Conservation (phyloP, 2,113 vertebrate genomes). For the Rhombomys opimus region DNA sequence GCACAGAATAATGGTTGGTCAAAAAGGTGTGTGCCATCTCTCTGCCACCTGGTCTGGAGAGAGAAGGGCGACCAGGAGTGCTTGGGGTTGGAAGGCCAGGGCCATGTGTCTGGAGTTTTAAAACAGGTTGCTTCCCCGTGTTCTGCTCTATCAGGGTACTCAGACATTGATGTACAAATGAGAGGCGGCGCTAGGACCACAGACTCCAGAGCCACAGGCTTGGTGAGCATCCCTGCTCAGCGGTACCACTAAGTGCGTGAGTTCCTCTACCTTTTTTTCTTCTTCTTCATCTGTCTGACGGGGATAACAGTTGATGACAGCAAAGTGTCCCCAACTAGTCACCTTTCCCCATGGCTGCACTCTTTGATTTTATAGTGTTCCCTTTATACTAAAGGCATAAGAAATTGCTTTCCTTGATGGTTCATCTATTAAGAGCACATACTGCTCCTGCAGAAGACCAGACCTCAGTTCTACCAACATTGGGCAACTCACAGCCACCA, state of each 20-base stretch:
- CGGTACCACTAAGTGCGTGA: neutral
- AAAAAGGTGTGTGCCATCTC: neutral
- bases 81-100: fast-evolving
- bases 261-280: neutral
- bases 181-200: neutral
- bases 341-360: neutral
- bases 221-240: neutral
- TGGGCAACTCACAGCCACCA: neutral
- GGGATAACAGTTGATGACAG: fast-evolving
- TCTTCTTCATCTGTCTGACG: neutral
- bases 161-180: fast-evolving
- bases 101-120: neutral
- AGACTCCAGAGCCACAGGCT: neutral
- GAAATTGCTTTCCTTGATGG: neutral
- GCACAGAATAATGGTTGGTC: no score
- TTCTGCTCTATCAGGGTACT: neutral
- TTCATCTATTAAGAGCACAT: neutral
- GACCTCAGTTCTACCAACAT: neutral
- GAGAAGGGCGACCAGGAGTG: fast-evolving
- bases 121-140: neutral
- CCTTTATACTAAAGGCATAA: neutral
- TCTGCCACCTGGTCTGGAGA: neutral
- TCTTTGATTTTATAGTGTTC: neutral
- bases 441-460: neutral
- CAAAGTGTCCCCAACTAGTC: neutral